phyloP scores from a whole-genome alignment of 1,140 invertebrate species.

The Acromyrmex echinatior region DNA sequence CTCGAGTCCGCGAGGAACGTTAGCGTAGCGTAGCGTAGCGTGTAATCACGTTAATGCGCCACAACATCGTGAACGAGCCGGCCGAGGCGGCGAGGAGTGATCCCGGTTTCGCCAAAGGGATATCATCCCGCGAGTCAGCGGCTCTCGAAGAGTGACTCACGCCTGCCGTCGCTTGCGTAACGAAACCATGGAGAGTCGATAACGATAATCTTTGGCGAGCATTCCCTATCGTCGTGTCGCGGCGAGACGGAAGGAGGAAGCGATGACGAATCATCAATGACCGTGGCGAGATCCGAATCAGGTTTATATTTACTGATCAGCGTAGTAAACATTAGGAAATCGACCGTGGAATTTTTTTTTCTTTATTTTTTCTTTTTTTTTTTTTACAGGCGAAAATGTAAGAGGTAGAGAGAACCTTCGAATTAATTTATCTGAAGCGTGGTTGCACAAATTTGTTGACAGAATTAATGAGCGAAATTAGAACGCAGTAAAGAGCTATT shows the following conservation, averaged over 20 bases:
- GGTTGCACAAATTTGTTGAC: background rate
- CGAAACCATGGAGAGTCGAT: conserved; percentile 60
- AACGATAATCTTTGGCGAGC: conserved; percentile 70
- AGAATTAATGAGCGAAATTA: background rate
- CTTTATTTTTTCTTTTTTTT: background rate
- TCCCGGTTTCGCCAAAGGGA: conserved; percentile 75
- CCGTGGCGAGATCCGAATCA: conserved; percentile 52
- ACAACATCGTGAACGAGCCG: conserved; percentile 63
- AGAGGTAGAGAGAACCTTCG: background rate
- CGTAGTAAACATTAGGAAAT: conserved; percentile 30
- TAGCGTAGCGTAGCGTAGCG: conserved; percentile 65
- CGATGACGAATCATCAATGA: conserved; percentile 65
- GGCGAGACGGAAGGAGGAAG: conserved; percentile 11
- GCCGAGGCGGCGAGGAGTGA: conserved; percentile 46
- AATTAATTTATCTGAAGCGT: background rate
- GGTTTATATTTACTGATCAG: conserved; percentile 38
- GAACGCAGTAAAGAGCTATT: background rate
- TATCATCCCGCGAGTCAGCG: conserved; percentile 45
- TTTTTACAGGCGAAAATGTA: background rate
- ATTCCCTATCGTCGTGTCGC: background rate
- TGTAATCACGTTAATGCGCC: conserved; percentile 86
- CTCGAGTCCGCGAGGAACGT: conserved; percentile 56
- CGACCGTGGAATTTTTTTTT: conserved; percentile 9
- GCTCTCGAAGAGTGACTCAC: conserved; percentile 71
- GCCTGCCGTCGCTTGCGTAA: conserved; percentile 69